Base-by-base conservation (phyloP, 2,113 vertebrate species). In the Cinclus cinclus region DNA sequence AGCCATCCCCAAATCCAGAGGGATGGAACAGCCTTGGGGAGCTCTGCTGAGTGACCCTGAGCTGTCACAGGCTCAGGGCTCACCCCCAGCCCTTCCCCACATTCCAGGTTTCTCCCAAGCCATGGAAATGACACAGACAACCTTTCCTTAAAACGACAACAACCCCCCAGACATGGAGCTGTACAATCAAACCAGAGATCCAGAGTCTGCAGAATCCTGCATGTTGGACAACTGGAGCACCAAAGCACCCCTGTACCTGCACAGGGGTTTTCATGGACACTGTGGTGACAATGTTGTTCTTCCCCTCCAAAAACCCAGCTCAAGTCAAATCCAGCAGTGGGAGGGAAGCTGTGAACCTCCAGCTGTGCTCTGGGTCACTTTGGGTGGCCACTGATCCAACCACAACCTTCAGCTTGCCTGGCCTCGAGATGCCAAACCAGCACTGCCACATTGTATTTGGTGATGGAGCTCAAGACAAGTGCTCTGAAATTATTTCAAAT, bases 391-490 rank as follows among this genome's bases (percentile, higher is more conserved):
- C 31, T 10, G 56, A 14, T 3, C 16, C 46, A n/a, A 1, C 18
- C 55, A 13, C 4, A 11, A 2, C 47, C 56, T 41, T 5, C 30
- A 25, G 3, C 0, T 2, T 16, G 8, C 41, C 42, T 15, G 24
- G n/a, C 23, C 16, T 10, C 0, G 0, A 4, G 25, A 6, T 15
- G 35, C 35, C 49, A 30, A 74, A 28, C 5, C 49, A 30, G 33
- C 7, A 0, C 46, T 7, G 39, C 37, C 18, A 15, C 7, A 0
- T 4, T 21, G 3, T 10, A 31, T 44, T 71, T 44, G 27, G 33
- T 6, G 8, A 4, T 24, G 44, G n/a, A 74, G 22, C 37, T 46
- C 11, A 2, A n/a, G 49, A 30, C 3, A 77, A 52, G 13, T 80
- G 33, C 14, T 13, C 7, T 19, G 8, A n/a, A 20, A 55, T n/a